phyloP scores from a whole-genome alignment of 2,113 vertebrate species.

The Chaetura pelagica region DNA sequence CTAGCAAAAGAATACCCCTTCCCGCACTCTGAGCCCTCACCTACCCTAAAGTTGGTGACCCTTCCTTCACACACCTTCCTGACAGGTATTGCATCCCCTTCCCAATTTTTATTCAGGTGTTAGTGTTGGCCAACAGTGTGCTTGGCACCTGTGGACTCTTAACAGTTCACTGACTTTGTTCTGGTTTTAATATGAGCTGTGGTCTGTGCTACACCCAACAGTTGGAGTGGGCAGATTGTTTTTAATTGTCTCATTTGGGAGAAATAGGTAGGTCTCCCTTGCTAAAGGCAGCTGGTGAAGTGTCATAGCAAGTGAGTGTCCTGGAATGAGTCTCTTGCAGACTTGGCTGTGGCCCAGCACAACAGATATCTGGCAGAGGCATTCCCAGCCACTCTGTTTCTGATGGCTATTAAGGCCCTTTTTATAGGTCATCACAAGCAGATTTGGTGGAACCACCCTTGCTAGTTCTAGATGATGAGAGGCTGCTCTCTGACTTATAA shows the following conservation, averaged over 20 bases:
- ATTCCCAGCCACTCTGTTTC: background rate
- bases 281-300: background rate
- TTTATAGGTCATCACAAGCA: conserved; percentile 16
- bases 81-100: conserved; percentile 54
- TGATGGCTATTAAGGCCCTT: background rate
- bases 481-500: background rate
- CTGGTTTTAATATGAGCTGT: background rate
- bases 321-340: conserved; percentile 21
- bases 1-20: conserved; percentile 60
- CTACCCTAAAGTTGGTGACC: conserved; percentile 66
- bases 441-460: conserved; percentile 1
- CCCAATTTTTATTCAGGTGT: conserved; percentile 22
- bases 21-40: conserved; percentile 63
- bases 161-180: background rate
- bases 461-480: background rate
- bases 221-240: background rate
- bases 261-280: background rate
- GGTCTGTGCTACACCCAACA: background rate
- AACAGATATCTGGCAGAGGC: conserved; percentile 9
- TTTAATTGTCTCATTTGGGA: background rate
- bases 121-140: background rate
- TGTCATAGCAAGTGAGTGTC: background rate
- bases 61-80: conserved; percentile 64
- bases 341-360: background rate
- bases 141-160: background rate